Base-by-base conservation (phyloP, 92 coral and sea anemone genomes). In the Actinostola sp. region DNA sequence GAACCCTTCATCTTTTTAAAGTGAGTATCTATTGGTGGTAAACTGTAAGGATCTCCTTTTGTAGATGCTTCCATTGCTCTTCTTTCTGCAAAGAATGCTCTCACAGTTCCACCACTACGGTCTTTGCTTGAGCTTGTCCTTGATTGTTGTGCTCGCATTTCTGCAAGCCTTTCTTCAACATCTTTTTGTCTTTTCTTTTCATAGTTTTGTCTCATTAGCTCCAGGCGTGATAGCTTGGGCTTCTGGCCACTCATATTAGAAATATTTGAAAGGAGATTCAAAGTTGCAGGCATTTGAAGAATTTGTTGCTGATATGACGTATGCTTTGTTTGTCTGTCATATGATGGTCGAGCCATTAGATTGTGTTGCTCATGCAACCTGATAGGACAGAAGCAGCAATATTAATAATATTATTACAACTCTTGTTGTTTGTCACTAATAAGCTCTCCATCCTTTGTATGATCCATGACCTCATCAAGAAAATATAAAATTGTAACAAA, bases 81-180 rank as follows among this genome's bases (percentile, higher is more conserved):
- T 42, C 99, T 82, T 64, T 92, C 97, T 23, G 92, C 83, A 83
- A 95, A 95, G 68, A 95, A 95, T 30, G 90, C 97, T 56, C 99
- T 74, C 0, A 95, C 99, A 21, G 90, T 89, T 42, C 97, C 99
- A 42, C 97, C 80, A 66, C 84, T 71, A 26, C 83, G 64, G 46
- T 60, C 49, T 31, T 81, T 79, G 12, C 72, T 70, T 2, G 75
- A 24, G 8, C 67, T 62, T 4, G 65, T 35, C 21, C 75, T 61
- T 16, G 68, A 39, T 55, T 50, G 78, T 61, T 70, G 78, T 33
- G 70, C 71, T 31, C 73, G 58, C 45, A 88, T 35, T 23, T 81
- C 89, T 57, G 83, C 84, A 28, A 85, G 79, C 78, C 81, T 82
- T 48, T 91, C 92, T 45, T 94, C 90, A 46, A 82, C 81, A 52